Evolutionary conservation across 2,888 invertebrate genomes (phyloP), one percentile per base, ranked within the genome.

Genomic region (Coleophora flavipennella): DNA sequence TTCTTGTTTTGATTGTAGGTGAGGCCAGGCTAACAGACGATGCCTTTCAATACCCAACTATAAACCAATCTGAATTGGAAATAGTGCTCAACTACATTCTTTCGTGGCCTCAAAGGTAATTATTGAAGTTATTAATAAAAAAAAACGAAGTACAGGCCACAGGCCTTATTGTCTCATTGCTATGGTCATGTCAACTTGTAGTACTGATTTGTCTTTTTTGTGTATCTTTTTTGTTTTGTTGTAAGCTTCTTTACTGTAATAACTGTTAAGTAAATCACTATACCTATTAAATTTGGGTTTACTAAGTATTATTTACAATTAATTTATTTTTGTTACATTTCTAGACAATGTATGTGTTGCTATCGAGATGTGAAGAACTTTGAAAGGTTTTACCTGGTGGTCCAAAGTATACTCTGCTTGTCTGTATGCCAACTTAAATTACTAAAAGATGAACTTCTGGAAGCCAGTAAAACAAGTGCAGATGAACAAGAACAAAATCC

Each of bases 261-360:
- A n/a, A n/a, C n/a, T n/a, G n/a, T n/a, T n/a, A n/a, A n/a, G n/a
- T n/a, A n/a, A n/a, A n/a, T n/a, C n/a, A n/a, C n/a, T n/a, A n/a
- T n/a, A n/a, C n/a, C n/a, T n/a, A n/a, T n/a, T 20, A 20, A 20
- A 20, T 6, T 20, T 20, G 20, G 6, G 20, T 20, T 20, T 6
- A 20, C 20, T 20, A n/a, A n/a, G n/a, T 20, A 20, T 6, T 20
- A 6, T 20, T 20, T 3, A 20, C 20, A 20, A 29, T 1, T 29
- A 29, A 29, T 29, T n/a, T 29, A 10, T 29, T 29, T 29, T 10
- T 29, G n/a, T 29, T 29, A 1, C 47, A 48, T 35, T 86, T 88
- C 44, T 74, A 95, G 95, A 69, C 96, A 97, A 85, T 97, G 97
- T 69, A 95, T 96, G 92, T 97, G 97, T 78, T 93, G 95, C 77